Evolutionary conservation across 2,113 vertebrate species (phyloP).

Genomic region (Pleuronectes platessa): DNA sequence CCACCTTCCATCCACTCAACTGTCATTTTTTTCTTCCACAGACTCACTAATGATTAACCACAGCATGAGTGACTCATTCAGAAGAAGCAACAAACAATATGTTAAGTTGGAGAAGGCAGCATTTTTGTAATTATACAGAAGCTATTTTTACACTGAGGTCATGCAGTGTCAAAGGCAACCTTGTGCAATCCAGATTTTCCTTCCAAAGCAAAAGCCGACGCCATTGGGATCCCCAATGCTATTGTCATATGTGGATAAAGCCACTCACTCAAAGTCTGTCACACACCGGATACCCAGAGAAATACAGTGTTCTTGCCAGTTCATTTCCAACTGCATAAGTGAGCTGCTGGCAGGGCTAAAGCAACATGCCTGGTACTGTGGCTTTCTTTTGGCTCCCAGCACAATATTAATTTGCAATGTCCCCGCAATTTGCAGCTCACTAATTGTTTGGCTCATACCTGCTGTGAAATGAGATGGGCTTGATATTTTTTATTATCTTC

Average conservation of each 20-base stretch:
- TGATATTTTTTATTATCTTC: neutral
- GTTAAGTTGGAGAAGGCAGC: constrained; percentile 23
- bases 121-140: constrained; percentile 33
- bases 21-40: neutral
- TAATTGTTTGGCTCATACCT: constrained; percentile 43
- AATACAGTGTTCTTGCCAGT: constrained; percentile 44
- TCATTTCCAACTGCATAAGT: constrained; percentile 24
- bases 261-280: constrained; percentile 30
- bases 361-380: neutral
- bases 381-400: constrained; percentile 28
- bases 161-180: constrained; percentile 84
- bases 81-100: constrained; percentile 13
- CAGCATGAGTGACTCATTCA: neutral
- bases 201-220: constrained; percentile 46
- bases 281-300: constrained; percentile 27
- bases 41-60: neutral
- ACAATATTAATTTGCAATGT: constrained; percentile 31
- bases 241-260: constrained; percentile 37
- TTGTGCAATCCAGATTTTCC: constrained; percentile 63
- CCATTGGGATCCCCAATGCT: constrained; percentile 17
- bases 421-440: constrained; percentile 6
- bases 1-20: neutral
- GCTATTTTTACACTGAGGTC: constrained; percentile 80
- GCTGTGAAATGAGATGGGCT: constrained; percentile 15
- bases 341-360: constrained; percentile 20